Base-by-base conservation (phyloP, 92 coral and sea anemone species). In the Epizoanthus fatuus region DNA sequence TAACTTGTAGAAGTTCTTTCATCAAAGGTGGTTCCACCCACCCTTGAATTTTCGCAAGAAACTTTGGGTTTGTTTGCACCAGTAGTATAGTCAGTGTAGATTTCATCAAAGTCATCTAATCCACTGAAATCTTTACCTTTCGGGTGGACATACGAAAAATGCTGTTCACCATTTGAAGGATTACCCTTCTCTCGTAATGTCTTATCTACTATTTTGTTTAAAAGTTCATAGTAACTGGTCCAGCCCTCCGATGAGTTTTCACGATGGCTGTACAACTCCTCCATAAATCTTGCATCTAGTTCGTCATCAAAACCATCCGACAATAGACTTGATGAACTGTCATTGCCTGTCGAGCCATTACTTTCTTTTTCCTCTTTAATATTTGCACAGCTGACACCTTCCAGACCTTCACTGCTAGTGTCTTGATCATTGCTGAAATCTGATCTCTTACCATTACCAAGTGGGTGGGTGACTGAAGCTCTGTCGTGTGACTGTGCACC, bases 171-270 rank as follows among this genome's bases (percentile, higher is more conserved):
- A 77, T 77, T 77, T 10, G 12, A 42, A 17, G 57, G 44, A 77
- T 10, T 60, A 3, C 2, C 5, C 15, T 22, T 77, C 16, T 77
- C 82, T 5, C 25, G 11, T 13, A 77, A 42, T 39, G 82, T 58
- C 19, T 22, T 63, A 19, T 20, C 77, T 9, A 63, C 59, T 40
- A 64, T 57, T 16, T 89, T 86, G 16, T 84, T 86, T 35, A 94
- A 66, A 10, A 94, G 53, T 42, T 94, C 85, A 63, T 85, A 89
- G 69, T 94, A 94, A 55, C 89, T 89, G 63, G 87, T 81, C 98
- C 98, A 94, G 38, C 94, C 93, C 29, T 91, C 98, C 42, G 81
- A 52, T n/a, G 40, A 67, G 17, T 79, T 73, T 85, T 91, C 95
- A 3, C 95, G 86, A 32, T 80, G 85, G 25, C 47, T 86, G 58